Conservation (phyloP, 1,140 invertebrate species). For the Drosophila rhopaloa region DNA sequence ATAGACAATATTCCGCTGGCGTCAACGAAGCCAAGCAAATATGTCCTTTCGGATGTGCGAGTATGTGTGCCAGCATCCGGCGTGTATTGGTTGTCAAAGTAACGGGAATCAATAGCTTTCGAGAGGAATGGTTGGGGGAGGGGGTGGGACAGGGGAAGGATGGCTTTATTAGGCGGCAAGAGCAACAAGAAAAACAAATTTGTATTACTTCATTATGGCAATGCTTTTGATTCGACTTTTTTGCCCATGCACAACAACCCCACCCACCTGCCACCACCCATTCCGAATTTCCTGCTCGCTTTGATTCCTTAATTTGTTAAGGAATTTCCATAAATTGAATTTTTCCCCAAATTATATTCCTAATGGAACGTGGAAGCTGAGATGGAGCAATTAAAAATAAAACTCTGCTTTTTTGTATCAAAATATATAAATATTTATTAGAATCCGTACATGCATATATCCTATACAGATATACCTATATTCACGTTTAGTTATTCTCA, state of each 20-base stretch:
- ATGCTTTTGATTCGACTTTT: constrained; percentile 67
- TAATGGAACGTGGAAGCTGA: constrained; percentile 29
- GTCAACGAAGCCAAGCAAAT: constrained; percentile 69
- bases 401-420: constrained; percentile 32
- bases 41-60: constrained; percentile 35
- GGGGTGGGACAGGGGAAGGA: constrained; percentile 3
- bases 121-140: not conserved
- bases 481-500: constrained; percentile 63
- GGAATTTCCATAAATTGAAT: constrained; percentile 54
- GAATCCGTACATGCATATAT: constrained; percentile 43
- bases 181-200: constrained; percentile 49
- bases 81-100: constrained; percentile 69
- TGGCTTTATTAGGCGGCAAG: constrained; percentile 70
- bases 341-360: constrained; percentile 41
- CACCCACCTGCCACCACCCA: not conserved
- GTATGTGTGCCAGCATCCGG: constrained; percentile 63
- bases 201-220: constrained; percentile 75
- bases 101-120: constrained; percentile 70
- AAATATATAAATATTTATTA: constrained; percentile 62
- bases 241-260: not conserved
- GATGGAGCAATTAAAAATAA: constrained; percentile 47
- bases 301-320: constrained; percentile 66
- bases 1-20: constrained; percentile 54
- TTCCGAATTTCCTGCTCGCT: constrained; percentile 29
- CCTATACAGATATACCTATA: constrained; percentile 62